These are phyloP conservation scores for Artemia sinica DNA, from an alignment of 2,888 invertebrate species.

Conservation along the genomic window DNA sequence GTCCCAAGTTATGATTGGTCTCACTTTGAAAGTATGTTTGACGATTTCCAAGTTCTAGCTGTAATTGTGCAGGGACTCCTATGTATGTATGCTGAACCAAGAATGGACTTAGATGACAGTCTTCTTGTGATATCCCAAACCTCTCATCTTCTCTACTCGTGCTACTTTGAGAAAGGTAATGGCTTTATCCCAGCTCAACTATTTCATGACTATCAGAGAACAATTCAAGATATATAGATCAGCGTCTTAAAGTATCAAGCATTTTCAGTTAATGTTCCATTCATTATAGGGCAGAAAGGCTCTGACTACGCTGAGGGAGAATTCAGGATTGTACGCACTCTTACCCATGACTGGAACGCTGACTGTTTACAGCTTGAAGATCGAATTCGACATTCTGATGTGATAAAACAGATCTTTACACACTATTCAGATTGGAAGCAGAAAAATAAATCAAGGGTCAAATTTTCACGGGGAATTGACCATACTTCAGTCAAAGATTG, in stretches of 20 bases:
- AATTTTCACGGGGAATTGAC: background rate
- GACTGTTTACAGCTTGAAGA: constrained; percentile 1
- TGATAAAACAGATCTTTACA: background rate
- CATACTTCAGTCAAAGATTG: background rate
- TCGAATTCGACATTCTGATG: background rate
- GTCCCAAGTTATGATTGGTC: background rate
- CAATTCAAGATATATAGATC: background rate
- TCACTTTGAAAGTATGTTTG: background rate
- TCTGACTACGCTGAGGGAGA: background rate
- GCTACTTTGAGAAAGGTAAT: background rate
- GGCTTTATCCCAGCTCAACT: background rate
- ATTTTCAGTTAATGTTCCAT: background rate
- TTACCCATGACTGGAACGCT: background rate
- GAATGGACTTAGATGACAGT: background rate
- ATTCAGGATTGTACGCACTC: background rate
- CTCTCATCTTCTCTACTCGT: background rate
- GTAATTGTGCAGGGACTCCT: background rate
- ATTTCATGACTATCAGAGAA: constrained; percentile 10
- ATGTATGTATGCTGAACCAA: background rate
- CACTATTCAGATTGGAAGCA: background rate
- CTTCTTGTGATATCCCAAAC: background rate
- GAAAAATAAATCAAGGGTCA: background rate
- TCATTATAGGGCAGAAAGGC: constrained; percentile 1
- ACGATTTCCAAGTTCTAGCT: background rate
- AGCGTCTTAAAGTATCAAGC: background rate